Base-by-base conservation (phyloP, 2,113 vertebrate species). In the Circaetus gallicus region DNA sequence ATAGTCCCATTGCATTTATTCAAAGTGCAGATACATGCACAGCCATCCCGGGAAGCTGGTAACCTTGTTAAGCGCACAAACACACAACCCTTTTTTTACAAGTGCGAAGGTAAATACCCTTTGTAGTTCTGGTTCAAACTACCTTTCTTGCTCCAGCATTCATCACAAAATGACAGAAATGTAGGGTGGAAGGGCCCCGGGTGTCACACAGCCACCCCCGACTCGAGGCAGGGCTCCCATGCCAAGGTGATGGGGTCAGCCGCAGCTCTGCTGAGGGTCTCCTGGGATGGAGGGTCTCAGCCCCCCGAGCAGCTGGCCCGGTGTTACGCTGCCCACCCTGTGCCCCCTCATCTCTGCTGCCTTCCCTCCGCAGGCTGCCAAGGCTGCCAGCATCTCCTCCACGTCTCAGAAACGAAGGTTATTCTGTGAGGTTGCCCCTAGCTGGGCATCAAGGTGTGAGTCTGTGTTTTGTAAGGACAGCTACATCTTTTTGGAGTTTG, bases 261-360 rank as follows among this genome's bases (percentile, higher is more conserved):
- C 0, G 0, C 13, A 24, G 16, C 34, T 84, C 49, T 79, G n/a
- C 10, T 0, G 0, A 28, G 10, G 7, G 32, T 16, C 26, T 36
- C 36, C 31, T 65, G 18, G 5, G 36, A 8, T 0, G 0, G 24
- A 61, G 21, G 14, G 7, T 81, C 65, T 87, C 42, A 70, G n/a
- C 5, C 11, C 25, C 21, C 21, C 2, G 3, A 24, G 72, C 40
- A 89, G 62, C 43, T 1, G 1, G 19, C 9, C 24, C 12, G 1
- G 2, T 1, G 12, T 55, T 17, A 38, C 0, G 1, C 62, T 66
- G 56, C 31, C n/a, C 0, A 0, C 6, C n/a, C 45, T 22, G 13
- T 42, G 38, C 8, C 17, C 31, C 9, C 14, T 49, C 22, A 14
- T 58, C 26, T 58, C 61, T 70, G n/a, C 34, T 85, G 52, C n/a